phyloP scores from a whole-genome alignment of 2,797 vertebrate genomes.

The Pangasius macronema region DNA sequence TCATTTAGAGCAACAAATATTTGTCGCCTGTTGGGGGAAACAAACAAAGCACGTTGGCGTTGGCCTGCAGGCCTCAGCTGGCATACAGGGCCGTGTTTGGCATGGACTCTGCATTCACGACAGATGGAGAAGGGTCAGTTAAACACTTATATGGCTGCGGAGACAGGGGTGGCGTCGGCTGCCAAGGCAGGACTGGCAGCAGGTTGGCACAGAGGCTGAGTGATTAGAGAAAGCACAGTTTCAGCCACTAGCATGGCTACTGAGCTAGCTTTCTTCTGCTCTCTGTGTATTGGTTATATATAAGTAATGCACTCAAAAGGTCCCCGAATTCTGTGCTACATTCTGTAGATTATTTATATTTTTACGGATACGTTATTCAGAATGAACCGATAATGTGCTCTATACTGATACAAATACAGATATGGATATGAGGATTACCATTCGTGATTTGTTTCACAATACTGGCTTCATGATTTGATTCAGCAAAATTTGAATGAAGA shows the following conservation, averaged over 20 bases:
- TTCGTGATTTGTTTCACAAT: neutral
- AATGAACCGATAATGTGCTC: neutral
- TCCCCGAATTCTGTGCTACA: neutral
- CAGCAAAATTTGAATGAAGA: neutral
- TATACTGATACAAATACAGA: neutral
- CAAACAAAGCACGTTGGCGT: conserved; percentile 62
- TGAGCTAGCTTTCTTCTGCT: neutral
- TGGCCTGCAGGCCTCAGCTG: conserved; percentile 69
- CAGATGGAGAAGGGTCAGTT: conserved; percentile 70
- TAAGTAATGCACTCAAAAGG: neutral
- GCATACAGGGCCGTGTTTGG: conserved; percentile 67
- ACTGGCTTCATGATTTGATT: neutral
- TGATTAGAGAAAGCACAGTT: conserved; percentile 22
- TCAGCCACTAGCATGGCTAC: neutral
- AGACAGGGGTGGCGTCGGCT: conserved; percentile 33
- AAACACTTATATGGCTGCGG: conserved; percentile 46
- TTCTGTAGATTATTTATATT: too few relatives aligned
- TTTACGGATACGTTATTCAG: neutral
- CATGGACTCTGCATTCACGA: conserved; percentile 65
- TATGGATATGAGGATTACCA: neutral
- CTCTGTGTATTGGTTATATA: neutral
- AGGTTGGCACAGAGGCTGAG: conserved; percentile 27
- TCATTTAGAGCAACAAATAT: conserved; percentile 40
- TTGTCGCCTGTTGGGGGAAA: conserved; percentile 55
- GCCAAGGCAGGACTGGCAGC: conserved; percentile 37